Base-by-base conservation (phyloP, 2,797 vertebrate species). In the Tragopan temminckii region DNA sequence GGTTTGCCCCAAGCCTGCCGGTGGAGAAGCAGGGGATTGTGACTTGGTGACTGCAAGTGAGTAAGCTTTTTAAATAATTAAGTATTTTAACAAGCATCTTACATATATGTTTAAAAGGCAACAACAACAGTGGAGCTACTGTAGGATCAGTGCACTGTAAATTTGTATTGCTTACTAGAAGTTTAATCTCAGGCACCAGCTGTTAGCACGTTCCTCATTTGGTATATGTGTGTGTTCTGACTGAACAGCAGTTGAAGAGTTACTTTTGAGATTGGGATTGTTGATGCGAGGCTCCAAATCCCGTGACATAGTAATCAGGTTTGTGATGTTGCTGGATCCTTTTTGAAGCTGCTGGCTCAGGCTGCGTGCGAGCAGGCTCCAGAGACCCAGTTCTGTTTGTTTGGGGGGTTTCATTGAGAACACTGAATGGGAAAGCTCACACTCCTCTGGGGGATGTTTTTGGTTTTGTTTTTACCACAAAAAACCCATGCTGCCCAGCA, bases 381-480 rank as follows among this genome's bases (percentile, higher is more conserved):
- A 64, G 33, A 23, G 71, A 20, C 24, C 24, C 58, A 35, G 24
- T 46, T 61, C 17, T 3, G 14, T 31, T 92, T 31, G 2, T 53
- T 82, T 45, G 42, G 68, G 87, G 64, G 18, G 53, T 17, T 64
- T 75, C 53, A 42, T 70, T 38, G 50, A 33, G 35, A 66, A 33
- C 0, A 0, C 50, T 76, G 59, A 11, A 52, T 1, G 3, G 18
- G 19, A 18, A 77, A 85, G 19, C 33, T 69, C 19, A 29, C 5
- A 1, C 18, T 80, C 81, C n/a, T 24, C 0, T 0, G 9, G 9
- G 38, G 9, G 43, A 29, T 31, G 5, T 3, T 8, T 52, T 63
- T 42, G 21, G 29, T 3, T 64, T 23, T 48, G 0, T 42, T 57
- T 57, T 55, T 27, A 31, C 27, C 48, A 42, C 17, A 40, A 13